Evolutionary conservation across 2,113 vertebrate genomes (phyloP).

Genomic region (Dendrocopos noguchii): DNA sequence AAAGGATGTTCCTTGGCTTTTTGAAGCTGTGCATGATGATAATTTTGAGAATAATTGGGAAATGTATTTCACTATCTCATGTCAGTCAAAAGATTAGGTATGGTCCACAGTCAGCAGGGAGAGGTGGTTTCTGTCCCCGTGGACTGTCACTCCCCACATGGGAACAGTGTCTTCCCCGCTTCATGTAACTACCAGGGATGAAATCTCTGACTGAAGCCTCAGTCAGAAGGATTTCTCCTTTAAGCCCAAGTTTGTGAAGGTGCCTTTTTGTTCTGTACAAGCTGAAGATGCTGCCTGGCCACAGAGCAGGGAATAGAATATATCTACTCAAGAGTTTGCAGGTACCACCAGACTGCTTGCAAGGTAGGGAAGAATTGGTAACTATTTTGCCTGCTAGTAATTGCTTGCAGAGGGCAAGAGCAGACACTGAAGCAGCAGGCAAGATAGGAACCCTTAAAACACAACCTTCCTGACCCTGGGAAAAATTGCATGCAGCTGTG

Average conservation of each 20-base stretch:
- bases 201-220: not conserved
- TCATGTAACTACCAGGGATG: not conserved
- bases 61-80: not conserved
- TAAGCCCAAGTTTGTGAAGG: not conserved
- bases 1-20: not conserved
- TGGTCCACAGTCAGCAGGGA: not conserved
- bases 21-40: not conserved
- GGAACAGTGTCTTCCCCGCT: not conserved
- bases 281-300: not conserved
- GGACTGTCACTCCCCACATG: not conserved
- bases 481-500: not conserved
- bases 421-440: not conserved
- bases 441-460: not conserved
- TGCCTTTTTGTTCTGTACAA: not conserved
- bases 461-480: slow-evolving; percentile 33
- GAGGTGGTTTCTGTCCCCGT: not conserved
- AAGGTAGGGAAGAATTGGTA: not conserved
- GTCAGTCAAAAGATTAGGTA: not conserved
- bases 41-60: not conserved
- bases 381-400: not conserved
- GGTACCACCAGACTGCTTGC: not conserved
- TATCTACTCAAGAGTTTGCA: not conserved
- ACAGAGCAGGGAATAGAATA: not conserved
- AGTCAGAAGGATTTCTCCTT: not conserved
- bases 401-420: slow-evolving; percentile 40